Evolutionary conservation across 2,888 invertebrate species (phyloP).

Genomic region (Antheraea yamamai): DNA sequence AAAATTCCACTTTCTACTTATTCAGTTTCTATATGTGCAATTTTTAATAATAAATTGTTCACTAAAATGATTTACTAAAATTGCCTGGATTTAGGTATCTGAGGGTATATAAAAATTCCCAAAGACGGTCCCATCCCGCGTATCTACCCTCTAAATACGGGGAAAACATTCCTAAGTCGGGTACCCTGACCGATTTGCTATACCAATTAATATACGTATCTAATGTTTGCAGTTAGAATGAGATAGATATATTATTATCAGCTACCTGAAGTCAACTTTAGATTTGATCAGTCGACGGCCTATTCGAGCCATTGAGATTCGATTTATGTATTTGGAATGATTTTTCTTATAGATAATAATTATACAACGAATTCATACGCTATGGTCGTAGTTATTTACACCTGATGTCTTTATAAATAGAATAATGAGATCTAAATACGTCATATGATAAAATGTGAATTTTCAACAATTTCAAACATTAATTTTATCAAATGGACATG

Average conservation of each 20-base stretch:
- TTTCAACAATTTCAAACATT: neutral
- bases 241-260: neutral
- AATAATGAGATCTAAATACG: neutral
- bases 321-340: neutral
- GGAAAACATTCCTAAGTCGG: too few relatives aligned
- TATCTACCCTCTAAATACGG: too few relatives aligned
- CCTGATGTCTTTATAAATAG: neutral
- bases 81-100: too few relatives aligned
- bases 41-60: too few relatives aligned
- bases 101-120: too few relatives aligned
- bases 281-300: neutral
- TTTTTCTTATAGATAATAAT: neutral
- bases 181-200: too few relatives aligned
- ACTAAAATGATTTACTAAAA: too few relatives aligned
- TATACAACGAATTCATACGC: neutral
- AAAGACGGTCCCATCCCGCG: too few relatives aligned
- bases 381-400: neutral
- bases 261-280: neutral
- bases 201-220: too few relatives aligned
- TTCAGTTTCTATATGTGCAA: too few relatives aligned
- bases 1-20: too few relatives aligned
- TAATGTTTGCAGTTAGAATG: too few relatives aligned
- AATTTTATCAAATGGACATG: neutral
- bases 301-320: neutral
- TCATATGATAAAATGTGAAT: neutral